phyloP scores from a whole-genome alignment of 2,797 vertebrate genomes.

The Pseudocheirus occidentalis region DNA sequence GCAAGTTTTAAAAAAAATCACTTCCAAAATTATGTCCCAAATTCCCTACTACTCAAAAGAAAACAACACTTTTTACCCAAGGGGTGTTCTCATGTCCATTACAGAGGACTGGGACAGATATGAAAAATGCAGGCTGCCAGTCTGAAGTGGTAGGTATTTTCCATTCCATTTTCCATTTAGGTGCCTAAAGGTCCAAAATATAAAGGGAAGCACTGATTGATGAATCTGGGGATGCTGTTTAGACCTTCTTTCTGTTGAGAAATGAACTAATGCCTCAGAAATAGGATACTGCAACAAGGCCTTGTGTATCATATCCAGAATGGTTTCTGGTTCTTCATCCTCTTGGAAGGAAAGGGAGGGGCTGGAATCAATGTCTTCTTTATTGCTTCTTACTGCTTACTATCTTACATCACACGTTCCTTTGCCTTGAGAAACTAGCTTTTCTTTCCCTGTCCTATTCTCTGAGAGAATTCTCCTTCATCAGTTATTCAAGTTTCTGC shows the following conservation, averaged over 20 bases:
- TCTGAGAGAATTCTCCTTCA: slow-evolving; percentile 41
- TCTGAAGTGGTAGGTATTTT: not conserved
- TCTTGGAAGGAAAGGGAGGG: slow-evolving; percentile 25
- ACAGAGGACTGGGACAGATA: not conserved
- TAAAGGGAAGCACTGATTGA: slow-evolving; percentile 6
- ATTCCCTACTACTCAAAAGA: slow-evolving; percentile 41
- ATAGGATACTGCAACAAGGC: slow-evolving; percentile 11
- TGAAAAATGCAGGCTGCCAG: not conserved
- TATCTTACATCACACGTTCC: slow-evolving; percentile 3
- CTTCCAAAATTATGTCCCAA: slow-evolving; percentile 44
- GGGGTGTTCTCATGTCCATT: slow-evolving; percentile 25
- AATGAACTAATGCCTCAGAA: not conserved
- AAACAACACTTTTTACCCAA: slow-evolving; percentile 40
- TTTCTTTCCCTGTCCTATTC: slow-evolving; percentile 17
- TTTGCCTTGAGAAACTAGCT: slow-evolving; percentile 38
- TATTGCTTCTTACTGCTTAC: slow-evolving; percentile 45
- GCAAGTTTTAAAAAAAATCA: slow-evolving; percentile 38
- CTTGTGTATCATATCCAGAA: not conserved
- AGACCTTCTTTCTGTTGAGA: slow-evolving; percentile 23
- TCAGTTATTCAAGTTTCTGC: slow-evolving; percentile 45
- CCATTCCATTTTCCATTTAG: not conserved
- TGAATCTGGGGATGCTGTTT: not conserved
- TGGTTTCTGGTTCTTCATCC: not conserved
- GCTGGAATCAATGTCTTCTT: slow-evolving; percentile 9
- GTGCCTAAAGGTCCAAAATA: not conserved